phyloP scores from a whole-genome alignment of 2,113 vertebrate genomes.

The Brienomyrus longianalis region DNA sequence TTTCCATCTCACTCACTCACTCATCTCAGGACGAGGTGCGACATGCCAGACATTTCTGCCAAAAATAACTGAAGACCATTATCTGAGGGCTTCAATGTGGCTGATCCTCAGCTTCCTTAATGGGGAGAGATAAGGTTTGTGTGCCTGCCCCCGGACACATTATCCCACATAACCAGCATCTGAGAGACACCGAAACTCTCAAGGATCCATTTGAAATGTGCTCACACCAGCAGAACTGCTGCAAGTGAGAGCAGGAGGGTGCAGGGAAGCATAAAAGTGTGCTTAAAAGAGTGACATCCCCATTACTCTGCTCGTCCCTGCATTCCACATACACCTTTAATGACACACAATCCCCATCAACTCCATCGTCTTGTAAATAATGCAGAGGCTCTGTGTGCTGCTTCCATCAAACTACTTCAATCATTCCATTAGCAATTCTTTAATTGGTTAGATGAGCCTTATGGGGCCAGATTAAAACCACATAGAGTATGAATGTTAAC shows the following conservation, averaged over 20 bases:
- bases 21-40: neutral
- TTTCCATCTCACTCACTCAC: neutral
- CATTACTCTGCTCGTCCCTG: neutral
- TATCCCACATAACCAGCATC: neutral
- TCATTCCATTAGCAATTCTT: neutral
- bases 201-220: neutral
- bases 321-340: neutral
- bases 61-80: neutral
- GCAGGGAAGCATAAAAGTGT: neutral
- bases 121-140: neutral
- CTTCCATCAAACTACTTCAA: neutral
- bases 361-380: neutral
- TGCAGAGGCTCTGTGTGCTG: neutral
- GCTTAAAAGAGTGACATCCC: neutral
- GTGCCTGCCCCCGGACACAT: neutral
- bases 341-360: neutral
- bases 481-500: neutral
- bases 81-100: neutral
- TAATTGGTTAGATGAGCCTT: neutral
- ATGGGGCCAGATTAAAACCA: neutral
- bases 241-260: neutral
- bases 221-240: neutral
- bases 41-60: neutral
- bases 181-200: neutral
- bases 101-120: neutral